Conservation (phyloP, 2,888 invertebrate species). For the Penaeus monodon region DNA sequence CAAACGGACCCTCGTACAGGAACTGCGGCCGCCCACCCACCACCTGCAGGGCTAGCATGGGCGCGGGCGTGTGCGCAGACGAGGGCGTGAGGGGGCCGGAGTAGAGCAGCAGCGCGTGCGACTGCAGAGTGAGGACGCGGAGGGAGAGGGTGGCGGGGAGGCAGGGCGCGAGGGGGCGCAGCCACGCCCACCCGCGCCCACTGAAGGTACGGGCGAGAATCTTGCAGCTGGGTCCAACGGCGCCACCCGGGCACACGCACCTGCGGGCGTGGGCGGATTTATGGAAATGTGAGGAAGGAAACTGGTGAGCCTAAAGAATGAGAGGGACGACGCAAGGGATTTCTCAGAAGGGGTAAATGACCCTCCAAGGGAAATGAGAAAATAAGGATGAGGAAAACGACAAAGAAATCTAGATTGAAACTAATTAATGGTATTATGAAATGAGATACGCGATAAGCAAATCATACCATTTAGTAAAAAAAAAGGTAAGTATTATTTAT, state of each 20-base stretch:
- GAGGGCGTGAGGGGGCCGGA: constrained; percentile 40
- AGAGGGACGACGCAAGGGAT: no score
- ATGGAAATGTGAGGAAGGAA: no score
- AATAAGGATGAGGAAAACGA: no score
- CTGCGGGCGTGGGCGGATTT: neutral
- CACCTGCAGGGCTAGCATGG: constrained; percentile 12
- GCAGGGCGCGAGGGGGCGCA: constrained; percentile 43
- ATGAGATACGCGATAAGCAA: no score
- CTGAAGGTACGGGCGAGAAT: constrained; percentile 44
- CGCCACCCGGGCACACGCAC: constrained; percentile 45
- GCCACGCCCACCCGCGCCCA: constrained; percentile 53
- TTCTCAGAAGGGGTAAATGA: no score
- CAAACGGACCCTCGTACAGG: neutral
- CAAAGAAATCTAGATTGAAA: no score
- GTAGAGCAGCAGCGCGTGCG: constrained; percentile 48
- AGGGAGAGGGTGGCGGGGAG: constrained; percentile 43
- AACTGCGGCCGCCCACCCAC: constrained; percentile 1
- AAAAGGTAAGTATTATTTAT: no score
- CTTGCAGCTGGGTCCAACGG: constrained; percentile 43
- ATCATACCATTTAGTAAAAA: no score
- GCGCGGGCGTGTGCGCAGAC: neutral
- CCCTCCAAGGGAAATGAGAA: no score
- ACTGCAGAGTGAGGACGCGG: constrained; percentile 49
- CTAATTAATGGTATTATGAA: no score
- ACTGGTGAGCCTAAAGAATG: no score